Percentiles rank a stretch among this genome's conserved stretches.
Evolutionary conservation across 2,888 invertebrate species (phyloP).

Genomic region (Epinotia nisella): DNA sequence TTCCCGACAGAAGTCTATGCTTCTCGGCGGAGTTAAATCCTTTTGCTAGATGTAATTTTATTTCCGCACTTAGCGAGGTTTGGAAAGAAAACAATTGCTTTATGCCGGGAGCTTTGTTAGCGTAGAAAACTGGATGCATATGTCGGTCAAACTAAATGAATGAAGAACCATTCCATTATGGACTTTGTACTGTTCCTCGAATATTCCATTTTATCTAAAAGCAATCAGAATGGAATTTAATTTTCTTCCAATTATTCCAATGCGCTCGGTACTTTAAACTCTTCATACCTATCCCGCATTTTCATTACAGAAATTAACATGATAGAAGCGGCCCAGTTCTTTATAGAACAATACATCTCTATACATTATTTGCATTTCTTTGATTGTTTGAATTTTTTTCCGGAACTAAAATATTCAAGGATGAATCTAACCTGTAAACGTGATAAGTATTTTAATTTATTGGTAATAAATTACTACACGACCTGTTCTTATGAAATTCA

Average conservation of each 20-base stretch:
- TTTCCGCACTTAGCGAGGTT: conserved; percentile 33
- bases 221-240: conserved; percentile 3
- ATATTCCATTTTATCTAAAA: conserved; percentile 4
- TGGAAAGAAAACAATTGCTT: conserved; percentile 31
- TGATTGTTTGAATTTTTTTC: not conserved
- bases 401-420: not conserved
- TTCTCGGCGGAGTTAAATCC: conserved; percentile 26
- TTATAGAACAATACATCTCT: not conserved
- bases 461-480: not conserved
- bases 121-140: conserved; percentile 42
- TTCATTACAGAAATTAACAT: not conserved
- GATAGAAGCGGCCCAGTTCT: not conserved
- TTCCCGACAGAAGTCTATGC: conserved; percentile 24
- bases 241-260: conserved; percentile 4
- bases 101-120: conserved; percentile 6
- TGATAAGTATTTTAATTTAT: not conserved
- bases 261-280: not conserved
- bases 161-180: not conserved
- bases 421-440: no score
- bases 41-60: conserved; percentile 26
- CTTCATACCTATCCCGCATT: not conserved
- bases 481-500: not conserved
- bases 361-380: not conserved
- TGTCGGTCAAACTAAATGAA: conserved; percentile 4
- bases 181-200: not conserved